Percentiles rank a stretch among this genome's conserved stretches.
These are phyloP conservation scores for Naja naja DNA, from an alignment of 2,113 vertebrate species.

Conservation along the genomic window DNA sequence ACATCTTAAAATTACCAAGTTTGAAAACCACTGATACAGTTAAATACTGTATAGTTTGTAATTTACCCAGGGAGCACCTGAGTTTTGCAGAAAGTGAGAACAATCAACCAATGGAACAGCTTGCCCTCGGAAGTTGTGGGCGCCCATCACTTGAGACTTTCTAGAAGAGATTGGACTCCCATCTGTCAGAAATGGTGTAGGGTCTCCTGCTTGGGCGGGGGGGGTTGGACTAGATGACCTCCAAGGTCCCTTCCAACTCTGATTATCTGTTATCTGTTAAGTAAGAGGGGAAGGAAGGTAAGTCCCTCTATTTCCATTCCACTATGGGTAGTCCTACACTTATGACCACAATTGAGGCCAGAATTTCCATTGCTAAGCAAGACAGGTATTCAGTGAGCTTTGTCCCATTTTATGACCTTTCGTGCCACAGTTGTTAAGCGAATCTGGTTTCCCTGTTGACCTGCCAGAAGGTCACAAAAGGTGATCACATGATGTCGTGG, in stretches of 20 bases:
- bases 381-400: too few relatives aligned
- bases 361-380: background rate
- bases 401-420: background rate
- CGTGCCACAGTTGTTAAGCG: background rate
- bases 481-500: too few relatives aligned
- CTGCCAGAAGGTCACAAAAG: background rate
- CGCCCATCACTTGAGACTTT: too few relatives aligned
- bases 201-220: too few relatives aligned
- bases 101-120: too few relatives aligned
- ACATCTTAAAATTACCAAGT: background rate
- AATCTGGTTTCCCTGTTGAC: background rate
- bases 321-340: background rate
- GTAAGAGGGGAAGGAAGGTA: background rate
- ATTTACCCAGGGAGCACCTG: background rate
- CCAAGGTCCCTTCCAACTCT: too few relatives aligned
- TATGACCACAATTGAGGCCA: background rate
- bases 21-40: background rate
- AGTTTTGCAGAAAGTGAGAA: background rate
- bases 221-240: too few relatives aligned
- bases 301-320: background rate
- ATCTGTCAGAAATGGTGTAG: too few relatives aligned
- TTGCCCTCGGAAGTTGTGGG: too few relatives aligned
- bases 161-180: too few relatives aligned
- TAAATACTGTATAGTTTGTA: background rate
- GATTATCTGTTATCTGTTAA: too few relatives aligned